A percentile compares a stretch with the other conserved stretches of the same genome.
Evolutionary conservation across 2,888 invertebrate genomes (phyloP).

Genomic region (Atrina japonica): DNA sequence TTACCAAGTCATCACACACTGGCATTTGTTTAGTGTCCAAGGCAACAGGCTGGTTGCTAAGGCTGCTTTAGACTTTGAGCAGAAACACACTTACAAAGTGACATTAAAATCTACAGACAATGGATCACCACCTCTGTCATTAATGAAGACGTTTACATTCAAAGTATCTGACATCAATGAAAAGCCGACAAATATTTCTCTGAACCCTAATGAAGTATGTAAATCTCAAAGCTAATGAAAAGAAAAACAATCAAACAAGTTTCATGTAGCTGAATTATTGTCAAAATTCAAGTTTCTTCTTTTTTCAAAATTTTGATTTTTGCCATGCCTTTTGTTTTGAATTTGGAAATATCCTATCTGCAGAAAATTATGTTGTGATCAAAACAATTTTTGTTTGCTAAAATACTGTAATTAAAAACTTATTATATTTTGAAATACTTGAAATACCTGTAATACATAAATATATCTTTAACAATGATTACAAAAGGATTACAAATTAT

Average conservation of each 20-base stretch:
- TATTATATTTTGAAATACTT: too few species aligned
- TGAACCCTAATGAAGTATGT: conserved; percentile 56
- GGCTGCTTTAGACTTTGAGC: conserved; percentile 53
- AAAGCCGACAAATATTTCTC: conserved; percentile 49
- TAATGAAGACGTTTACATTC: conserved; percentile 54
- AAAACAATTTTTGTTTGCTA: too few species aligned
- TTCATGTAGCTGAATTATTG: too few species aligned
- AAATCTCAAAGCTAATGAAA: too few species aligned
- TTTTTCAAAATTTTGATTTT: not conserved
- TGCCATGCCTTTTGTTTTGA: not conserved
- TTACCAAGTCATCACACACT: conserved; percentile 55
- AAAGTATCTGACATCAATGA: conserved; percentile 61
- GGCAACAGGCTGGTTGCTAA: conserved; percentile 39
- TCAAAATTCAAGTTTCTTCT: too few species aligned
- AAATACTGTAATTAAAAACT: too few species aligned
- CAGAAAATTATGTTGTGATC: too few species aligned
- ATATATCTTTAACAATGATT: too few species aligned
- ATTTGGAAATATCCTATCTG: too few species aligned
- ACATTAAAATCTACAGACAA: conserved; percentile 53
- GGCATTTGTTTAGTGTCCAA: conserved; percentile 57
- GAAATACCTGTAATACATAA: too few species aligned
- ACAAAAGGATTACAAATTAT: too few species aligned
- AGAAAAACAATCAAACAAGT: too few species aligned
- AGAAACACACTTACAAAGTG: conserved; percentile 42
- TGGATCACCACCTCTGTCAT: conserved; percentile 48